Evolutionary conservation across 2,888 invertebrate genomes (phyloP).

Genomic region (Polymixis flavicincta): DNA sequence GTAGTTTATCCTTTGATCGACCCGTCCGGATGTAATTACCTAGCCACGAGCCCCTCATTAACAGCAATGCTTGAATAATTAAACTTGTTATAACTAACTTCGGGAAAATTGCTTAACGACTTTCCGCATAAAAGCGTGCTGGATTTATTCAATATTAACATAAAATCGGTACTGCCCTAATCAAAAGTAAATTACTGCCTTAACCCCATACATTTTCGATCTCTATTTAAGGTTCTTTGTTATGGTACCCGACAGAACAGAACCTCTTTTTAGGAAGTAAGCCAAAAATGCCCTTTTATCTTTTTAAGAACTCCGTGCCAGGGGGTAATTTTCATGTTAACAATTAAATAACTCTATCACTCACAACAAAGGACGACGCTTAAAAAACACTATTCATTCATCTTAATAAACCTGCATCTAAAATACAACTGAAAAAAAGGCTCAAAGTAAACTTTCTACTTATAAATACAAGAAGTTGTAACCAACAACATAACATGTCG

Average conservation of each 20-base stretch:
- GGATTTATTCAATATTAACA: slow-evolving; percentile 5
- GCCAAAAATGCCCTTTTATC: neutral
- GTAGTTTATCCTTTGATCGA: too few species aligned
- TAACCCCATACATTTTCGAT: neutral
- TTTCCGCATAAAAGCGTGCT: slow-evolving; percentile 9
- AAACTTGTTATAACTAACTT: slow-evolving; percentile 35
- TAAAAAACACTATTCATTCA: slow-evolving; percentile 6
- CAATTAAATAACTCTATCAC: slow-evolving; percentile 1
- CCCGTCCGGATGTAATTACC: too few species aligned
- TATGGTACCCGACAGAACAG: neutral
- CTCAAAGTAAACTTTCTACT: neutral
- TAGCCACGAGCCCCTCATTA: neutral
- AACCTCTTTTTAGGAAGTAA: neutral
- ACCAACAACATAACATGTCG: too few species aligned
- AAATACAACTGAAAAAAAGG: neutral
- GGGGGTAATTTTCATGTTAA: neutral
- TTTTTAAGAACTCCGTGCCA: neutral
- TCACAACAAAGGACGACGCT: neutral
- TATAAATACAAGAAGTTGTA: too few species aligned
- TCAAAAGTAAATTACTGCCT: neutral
- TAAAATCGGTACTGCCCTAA: neutral
- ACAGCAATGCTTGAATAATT: slow-evolving; percentile 36
- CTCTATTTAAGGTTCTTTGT: neutral
- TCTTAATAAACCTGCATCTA: slow-evolving; percentile 10
- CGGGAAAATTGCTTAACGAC: slow-evolving; percentile 18